Evolutionary conservation across 2,888 invertebrate genomes (phyloP).

Genomic region (Macroteleia sp.): DNA sequence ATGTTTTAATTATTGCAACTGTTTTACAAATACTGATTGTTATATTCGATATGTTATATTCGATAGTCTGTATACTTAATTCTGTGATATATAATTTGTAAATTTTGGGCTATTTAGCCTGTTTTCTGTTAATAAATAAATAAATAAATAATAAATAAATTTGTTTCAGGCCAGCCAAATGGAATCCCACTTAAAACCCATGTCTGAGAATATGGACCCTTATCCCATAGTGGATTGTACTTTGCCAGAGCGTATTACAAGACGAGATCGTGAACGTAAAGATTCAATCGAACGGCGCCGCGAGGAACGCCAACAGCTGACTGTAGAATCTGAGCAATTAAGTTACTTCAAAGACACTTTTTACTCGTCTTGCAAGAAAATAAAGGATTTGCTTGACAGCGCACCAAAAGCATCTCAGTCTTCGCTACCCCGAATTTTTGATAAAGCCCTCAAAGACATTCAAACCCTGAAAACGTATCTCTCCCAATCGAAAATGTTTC

Average conservation of each 20-base stretch:
- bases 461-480: conserved; percentile 91
- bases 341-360: conserved; percentile 90
- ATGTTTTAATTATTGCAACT: too few species aligned
- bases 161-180: too few species aligned
- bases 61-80: too few species aligned
- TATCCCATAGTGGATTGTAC: conserved; percentile 76
- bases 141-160: too few species aligned
- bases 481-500: conserved; percentile 91
- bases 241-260: conserved; percentile 83
- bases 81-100: too few species aligned
- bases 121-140: too few species aligned
- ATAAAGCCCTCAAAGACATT: conserved; percentile 89
- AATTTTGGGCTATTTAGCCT: too few species aligned
- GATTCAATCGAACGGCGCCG: conserved; percentile 88
- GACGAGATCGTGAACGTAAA: conserved; percentile 87
- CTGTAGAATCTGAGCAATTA: conserved; percentile 88
- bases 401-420: conserved; percentile 84
- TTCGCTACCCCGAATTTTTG: conserved; percentile 87
- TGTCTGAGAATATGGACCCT: conserved; percentile 44
- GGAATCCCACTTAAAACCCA: too few species aligned
- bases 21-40: too few species aligned
- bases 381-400: conserved; percentile 86
- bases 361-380: conserved; percentile 88
- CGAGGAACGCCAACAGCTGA: conserved; percentile 87
- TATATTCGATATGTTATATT: too few species aligned